Percentiles rank a stretch among this genome's conserved stretches.
Evolutionary conservation across 2,888 invertebrate genomes (phyloP).

Genomic region (Pseudoips prasinana): DNA sequence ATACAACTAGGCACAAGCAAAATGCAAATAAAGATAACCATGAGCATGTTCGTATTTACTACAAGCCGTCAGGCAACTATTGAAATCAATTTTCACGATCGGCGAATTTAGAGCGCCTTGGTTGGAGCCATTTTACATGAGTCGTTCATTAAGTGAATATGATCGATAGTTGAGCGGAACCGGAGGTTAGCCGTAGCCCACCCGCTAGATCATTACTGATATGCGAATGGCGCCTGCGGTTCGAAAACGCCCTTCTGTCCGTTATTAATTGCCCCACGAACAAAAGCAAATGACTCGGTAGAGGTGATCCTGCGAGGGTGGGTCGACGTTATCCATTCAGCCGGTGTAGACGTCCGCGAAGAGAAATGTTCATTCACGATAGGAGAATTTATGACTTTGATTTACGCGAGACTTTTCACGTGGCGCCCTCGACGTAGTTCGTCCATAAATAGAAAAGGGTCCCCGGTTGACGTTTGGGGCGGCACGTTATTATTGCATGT

Average conservation of each 20-base stretch:
- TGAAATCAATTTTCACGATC: not conserved
- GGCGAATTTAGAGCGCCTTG: conserved; percentile 1
- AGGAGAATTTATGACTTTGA: conserved; percentile 80
- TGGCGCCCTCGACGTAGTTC: conserved; percentile 57
- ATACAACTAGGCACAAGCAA: no score
- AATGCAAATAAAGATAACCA: no score
- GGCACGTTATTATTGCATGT: conserved; percentile 69
- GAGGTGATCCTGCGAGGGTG: conserved; percentile 77
- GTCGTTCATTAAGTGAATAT: conserved; percentile 58
- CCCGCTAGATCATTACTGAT: conserved; percentile 75
- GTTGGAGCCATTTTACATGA: conserved; percentile 45
- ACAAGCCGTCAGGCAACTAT: not conserved
- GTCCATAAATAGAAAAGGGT: conserved; percentile 73
- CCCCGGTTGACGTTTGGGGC: conserved; percentile 58
- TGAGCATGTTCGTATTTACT: no score
- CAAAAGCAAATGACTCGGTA: conserved; percentile 81
- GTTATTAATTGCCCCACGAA: conserved; percentile 80
- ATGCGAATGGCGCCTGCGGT: conserved; percentile 71
- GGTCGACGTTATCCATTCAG: conserved; percentile 79
- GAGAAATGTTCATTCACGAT: conserved; percentile 82
- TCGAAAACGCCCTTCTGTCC: conserved; percentile 72
- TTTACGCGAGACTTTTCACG: conserved; percentile 77
- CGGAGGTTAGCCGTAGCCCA: conserved; percentile 49
- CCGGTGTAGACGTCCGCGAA: conserved; percentile 75
- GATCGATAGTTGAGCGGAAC: conserved; percentile 61